Percentiles rank a stretch among this genome's conserved stretches.
Conservation (phyloP, 2,888 invertebrate species). For the Drosophila infuscata region DNA sequence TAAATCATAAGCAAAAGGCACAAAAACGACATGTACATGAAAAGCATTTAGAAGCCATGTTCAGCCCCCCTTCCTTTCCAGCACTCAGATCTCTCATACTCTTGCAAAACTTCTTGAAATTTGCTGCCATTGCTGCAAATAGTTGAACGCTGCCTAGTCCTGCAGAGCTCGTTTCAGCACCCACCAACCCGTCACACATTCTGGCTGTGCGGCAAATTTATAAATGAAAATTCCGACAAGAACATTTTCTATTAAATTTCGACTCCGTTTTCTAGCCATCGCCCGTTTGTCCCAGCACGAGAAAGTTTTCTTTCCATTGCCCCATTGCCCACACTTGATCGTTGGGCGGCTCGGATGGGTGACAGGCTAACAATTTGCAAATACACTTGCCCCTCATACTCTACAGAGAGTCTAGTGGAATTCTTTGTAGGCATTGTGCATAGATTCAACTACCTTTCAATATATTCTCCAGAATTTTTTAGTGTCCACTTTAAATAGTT, state of each 20-base stretch:
- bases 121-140: slow-evolving; percentile 65
- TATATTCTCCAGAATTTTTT: neutral
- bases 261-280: slow-evolving; percentile 58
- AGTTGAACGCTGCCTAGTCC: slow-evolving; percentile 49
- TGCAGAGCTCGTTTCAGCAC: neutral
- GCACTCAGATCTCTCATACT: slow-evolving; percentile 7
- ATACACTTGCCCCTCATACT: slow-evolving; percentile 34
- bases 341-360: slow-evolving; percentile 33
- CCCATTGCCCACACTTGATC: slow-evolving; percentile 30
- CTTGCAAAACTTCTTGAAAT: slow-evolving; percentile 73
- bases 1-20: slow-evolving; percentile 75
- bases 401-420: neutral
- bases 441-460: neutral
- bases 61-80: slow-evolving; percentile 7
- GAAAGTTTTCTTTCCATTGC: slow-evolving; percentile 75
- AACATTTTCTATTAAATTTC: slow-evolving; percentile 81
- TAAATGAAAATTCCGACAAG: slow-evolving; percentile 82
- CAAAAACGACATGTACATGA: slow-evolving; percentile 70
- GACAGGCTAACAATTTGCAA: slow-evolving; percentile 41
- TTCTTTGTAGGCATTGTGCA: neutral
- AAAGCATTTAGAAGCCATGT: slow-evolving; percentile 67
- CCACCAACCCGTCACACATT: neutral
- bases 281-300: slow-evolving; percentile 59
- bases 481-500: neutral
- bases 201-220: slow-evolving; percentile 64